Base-by-base conservation (phyloP, 2,797 vertebrate genomes). In the Myioborus melanocephalus region DNA sequence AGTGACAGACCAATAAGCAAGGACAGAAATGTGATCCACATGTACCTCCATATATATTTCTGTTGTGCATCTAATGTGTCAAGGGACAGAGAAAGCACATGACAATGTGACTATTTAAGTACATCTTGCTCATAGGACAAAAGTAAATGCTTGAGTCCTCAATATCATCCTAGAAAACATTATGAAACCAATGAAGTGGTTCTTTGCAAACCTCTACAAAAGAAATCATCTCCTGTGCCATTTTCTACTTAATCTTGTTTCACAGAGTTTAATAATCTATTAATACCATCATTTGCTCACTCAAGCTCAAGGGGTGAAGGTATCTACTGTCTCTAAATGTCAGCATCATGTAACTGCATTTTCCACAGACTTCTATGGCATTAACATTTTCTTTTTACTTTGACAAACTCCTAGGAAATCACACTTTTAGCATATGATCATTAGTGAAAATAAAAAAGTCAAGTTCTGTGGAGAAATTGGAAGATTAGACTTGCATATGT, bases 301-400 rank as follows among this genome's bases (percentile, higher is more conserved):
- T 72, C 22, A 78, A 19, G 23, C 28, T 75, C 30, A 81, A 79
- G 73, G 37, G 28, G 18, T 34, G 69, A 88, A 84, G 46, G 26
- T 90, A 57, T 34, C 69, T 83, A 66, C 52, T 56, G 56, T 80
- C 49, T 86, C 80, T 83, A 88, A 93, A 93, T 69, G 70, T 87
- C 77, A 55, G 22, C 35, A 89, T 50, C 32, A 66, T 63, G 23
- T 35, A 32, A 81, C 73, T 90, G 64, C 61, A 90, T 87, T 86
- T 93, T 80, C 75, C 66, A 79, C 64, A 35, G 52, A 73, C 34
- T 87, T 83, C 26, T 75, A 13, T 32, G 46, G 34, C 68, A 71
- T 89, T 90, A 81, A 59, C 6, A 43, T 81, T 83, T 89, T 83
- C 52, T 87, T 53, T 91, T 85, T 91, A 59, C 32, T 80, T 89